Percentiles rank a stretch among this genome's conserved stretches.
phyloP scores from a whole-genome alignment of 1,140 invertebrate genomes.

The Aporrectodea caliginosa region DNA sequence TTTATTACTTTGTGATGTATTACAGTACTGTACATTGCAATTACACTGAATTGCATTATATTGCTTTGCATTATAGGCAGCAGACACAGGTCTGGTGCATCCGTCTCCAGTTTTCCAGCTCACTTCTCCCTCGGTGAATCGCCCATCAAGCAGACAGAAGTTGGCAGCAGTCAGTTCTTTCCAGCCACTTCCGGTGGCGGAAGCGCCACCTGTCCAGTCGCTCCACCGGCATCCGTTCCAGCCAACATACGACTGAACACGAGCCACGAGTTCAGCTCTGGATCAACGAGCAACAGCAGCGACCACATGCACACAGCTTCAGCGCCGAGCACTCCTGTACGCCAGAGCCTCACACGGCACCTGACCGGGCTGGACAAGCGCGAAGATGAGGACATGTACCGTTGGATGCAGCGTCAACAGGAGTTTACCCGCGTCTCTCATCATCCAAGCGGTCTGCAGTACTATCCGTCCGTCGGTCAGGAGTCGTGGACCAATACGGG shows the following conservation, averaged over 20 bases:
- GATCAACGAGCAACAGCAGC: not conserved
- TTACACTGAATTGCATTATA: too few species aligned
- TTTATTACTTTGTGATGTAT: too few species aligned
- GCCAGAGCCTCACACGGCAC: conserved; percentile 29
- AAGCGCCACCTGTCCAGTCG: not conserved
- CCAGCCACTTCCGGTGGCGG: not conserved
- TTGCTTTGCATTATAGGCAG: not conserved
- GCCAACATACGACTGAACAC: too few species aligned
- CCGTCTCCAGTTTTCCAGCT: not conserved
- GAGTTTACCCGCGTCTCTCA: conserved; percentile 54
- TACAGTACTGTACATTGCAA: too few species aligned
- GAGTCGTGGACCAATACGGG: conserved; percentile 2
- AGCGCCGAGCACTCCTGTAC: conserved; percentile 36
- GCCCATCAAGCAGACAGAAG: not conserved
- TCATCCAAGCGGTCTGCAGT: not conserved
- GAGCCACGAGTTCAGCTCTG: not conserved
- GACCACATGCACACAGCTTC: conserved; percentile 37
- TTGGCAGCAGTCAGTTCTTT: not conserved
- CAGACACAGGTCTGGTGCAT: not conserved
- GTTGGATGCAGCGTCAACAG: conserved; percentile 90
- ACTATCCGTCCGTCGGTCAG: conserved; percentile 32
- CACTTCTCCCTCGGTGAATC: not conserved
- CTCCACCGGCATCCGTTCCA: not conserved
- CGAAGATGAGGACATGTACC: conserved; percentile 74
- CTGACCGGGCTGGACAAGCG: conserved; percentile 33